Conservation (phyloP, 2,113 vertebrate genomes). For the Lepus europaeus region DNA sequence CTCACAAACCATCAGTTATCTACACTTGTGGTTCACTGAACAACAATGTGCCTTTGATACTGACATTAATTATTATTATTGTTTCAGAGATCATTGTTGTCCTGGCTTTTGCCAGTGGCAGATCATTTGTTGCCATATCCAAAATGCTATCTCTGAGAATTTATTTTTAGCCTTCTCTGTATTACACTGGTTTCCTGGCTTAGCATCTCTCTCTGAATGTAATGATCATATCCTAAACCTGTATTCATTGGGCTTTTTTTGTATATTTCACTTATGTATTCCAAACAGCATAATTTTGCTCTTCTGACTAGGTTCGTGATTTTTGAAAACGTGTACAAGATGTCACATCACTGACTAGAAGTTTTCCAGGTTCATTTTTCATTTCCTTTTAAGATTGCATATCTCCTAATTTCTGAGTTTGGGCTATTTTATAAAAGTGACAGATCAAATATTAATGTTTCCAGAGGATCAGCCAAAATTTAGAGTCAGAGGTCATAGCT, state of each 20-base stretch:
- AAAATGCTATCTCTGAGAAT: background rate
- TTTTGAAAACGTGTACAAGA: background rate
- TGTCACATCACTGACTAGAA: background rate
- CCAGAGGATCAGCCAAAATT: background rate
- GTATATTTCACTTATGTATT: background rate
- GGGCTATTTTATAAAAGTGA: background rate
- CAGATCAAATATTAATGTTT: slow-evolving; percentile 31
- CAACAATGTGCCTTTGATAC: background rate
- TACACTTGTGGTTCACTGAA: background rate
- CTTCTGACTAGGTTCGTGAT: background rate
- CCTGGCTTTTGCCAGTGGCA: background rate
- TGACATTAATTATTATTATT: background rate
- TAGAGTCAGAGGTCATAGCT: background rate
- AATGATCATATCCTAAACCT: background rate
- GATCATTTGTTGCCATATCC: slow-evolving; percentile 1
- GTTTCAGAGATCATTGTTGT: background rate
- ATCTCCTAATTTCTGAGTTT: background rate
- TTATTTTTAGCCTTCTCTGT: slow-evolving; percentile 19
- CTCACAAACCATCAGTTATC: background rate
- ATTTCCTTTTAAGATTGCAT: background rate
- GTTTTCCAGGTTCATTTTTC: background rate
- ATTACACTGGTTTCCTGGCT: background rate
- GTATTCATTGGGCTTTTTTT: background rate
- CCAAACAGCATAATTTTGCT: background rate
- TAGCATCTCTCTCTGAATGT: background rate